phyloP scores from a whole-genome alignment of 2,113 vertebrate genomes.

The Laticauda colubrina region DNA sequence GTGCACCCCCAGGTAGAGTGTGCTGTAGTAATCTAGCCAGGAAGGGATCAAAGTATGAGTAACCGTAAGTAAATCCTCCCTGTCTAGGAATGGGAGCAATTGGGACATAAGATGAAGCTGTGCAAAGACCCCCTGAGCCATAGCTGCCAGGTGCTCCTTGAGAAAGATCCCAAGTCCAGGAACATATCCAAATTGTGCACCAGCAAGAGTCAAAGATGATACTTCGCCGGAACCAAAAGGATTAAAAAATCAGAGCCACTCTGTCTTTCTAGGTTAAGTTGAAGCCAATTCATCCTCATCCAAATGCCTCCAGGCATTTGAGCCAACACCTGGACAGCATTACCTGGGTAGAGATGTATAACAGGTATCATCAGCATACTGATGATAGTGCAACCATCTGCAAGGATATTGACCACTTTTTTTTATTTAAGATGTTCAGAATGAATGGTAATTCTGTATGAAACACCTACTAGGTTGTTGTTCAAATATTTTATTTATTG shows the following conservation, averaged over 20 bases:
- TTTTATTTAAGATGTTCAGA: background rate
- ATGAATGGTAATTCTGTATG: background rate
- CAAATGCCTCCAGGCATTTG: background rate
- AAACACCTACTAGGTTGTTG: background rate
- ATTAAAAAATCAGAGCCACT: background rate
- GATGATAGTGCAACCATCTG: background rate
- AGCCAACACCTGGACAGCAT: background rate
- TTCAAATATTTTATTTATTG: background rate
- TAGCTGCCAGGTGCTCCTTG: background rate
- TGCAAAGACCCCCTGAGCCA: background rate
- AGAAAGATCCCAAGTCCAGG: background rate
- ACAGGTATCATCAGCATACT: background rate
- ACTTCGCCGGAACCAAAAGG: background rate
- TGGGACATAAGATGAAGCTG: background rate
- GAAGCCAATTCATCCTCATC: background rate
- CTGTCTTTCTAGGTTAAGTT: background rate
- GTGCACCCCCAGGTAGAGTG: background rate
- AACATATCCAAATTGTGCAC: background rate
- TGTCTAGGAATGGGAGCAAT: background rate
- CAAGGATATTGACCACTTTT: background rate
- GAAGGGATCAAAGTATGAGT: background rate
- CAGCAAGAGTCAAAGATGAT: background rate
- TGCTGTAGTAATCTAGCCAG: background rate
- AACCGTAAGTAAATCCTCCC: background rate
- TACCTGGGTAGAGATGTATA: background rate